Evolutionary conservation across 2,797 vertebrate species (phyloP).

Genomic region (Sarcoramphus papa): DNA sequence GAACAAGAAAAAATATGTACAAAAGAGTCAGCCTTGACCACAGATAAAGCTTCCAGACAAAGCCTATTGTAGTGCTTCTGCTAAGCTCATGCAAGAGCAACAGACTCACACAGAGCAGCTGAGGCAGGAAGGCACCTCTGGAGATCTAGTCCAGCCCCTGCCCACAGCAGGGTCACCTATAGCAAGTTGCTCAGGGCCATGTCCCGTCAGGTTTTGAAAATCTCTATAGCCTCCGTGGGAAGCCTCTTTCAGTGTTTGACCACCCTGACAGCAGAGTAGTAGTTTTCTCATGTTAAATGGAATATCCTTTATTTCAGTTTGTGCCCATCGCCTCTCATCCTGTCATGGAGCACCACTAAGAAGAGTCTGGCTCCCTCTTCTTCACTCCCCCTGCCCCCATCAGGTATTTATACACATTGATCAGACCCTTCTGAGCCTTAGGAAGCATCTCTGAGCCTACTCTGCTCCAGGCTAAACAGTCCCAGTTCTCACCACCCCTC

Average conservation of each 20-base stretch:
- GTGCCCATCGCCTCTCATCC: background rate
- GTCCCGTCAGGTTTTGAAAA: background rate
- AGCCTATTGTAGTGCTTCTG: background rate
- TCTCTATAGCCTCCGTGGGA: background rate
- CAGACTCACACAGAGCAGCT: background rate
- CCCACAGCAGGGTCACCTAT: background rate
- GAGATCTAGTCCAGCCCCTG: background rate
- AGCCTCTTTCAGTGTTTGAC: background rate
- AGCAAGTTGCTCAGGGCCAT: background rate
- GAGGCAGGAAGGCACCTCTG: background rate
- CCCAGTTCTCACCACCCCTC: background rate
- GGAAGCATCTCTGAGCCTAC: background rate
- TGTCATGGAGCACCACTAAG: background rate
- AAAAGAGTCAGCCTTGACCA: background rate
- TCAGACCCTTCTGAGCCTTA: background rate
- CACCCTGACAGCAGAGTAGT: background rate
- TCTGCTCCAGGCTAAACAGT: background rate
- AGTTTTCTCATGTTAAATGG: background rate
- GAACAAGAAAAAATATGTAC: background rate
- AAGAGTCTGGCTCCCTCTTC: background rate
- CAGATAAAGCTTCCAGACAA: background rate
- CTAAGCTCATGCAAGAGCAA: background rate
- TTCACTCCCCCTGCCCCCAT: background rate
- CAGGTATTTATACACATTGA: background rate
- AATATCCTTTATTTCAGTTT: background rate